These are phyloP conservation scores for Nemoura dubitans DNA, from an alignment of 2,888 invertebrate species.

Conservation along the genomic window DNA sequence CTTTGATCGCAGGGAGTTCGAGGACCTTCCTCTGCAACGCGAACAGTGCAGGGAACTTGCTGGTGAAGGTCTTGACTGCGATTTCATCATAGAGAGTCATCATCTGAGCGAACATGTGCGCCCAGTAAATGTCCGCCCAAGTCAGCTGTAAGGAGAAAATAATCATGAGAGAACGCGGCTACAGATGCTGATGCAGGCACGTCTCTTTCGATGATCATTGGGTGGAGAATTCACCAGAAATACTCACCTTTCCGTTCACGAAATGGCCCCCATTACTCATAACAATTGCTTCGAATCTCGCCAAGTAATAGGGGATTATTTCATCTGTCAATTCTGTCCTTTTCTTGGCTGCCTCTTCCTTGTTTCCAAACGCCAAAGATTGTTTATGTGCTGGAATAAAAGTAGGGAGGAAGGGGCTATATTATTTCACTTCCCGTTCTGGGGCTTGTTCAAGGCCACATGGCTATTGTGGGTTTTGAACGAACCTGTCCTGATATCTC, in stretches of 20 bases:
- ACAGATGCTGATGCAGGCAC: conserved; percentile 24
- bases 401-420: too few relatives aligned
- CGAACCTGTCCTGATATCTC: conserved; percentile 68
- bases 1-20: conserved; percentile 55
- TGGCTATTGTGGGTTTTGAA: not conserved
- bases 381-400: not conserved
- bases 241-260: conserved; percentile 47
- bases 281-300: conserved; percentile 56
- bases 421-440: too few relatives aligned
- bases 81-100: conserved; percentile 36
- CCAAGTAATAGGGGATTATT: conserved; percentile 67
- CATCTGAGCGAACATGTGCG: conserved; percentile 61
- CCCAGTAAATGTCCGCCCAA: conserved; percentile 73
- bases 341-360: conserved; percentile 57
- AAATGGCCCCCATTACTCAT: conserved; percentile 48
- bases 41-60: conserved; percentile 54
- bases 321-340: conserved; percentile 63
- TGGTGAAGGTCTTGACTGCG: conserved; percentile 51
- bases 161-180: conserved; percentile 41
- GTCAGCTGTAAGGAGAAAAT: conserved; percentile 64
- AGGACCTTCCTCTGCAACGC: conserved; percentile 54
- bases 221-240: too few relatives aligned
- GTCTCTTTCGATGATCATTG: not conserved
- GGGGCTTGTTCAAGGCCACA: too few relatives aligned
- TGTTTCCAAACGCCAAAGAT: not conserved